phyloP scores from a whole-genome alignment of 2,888 invertebrate genomes.

The Abrostola triplasia region DNA sequence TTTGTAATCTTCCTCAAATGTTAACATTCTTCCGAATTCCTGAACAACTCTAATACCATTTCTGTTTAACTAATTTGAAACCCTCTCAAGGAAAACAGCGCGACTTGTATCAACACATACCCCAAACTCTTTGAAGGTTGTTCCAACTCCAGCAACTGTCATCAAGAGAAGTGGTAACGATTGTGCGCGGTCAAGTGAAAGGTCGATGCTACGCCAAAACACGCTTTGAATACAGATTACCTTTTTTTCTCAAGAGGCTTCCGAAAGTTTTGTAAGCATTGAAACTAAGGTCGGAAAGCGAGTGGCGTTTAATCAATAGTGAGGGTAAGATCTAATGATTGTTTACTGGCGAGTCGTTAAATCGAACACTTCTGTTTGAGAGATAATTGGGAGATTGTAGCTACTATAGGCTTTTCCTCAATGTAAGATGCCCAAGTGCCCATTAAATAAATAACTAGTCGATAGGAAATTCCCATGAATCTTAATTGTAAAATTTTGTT shows the following conservation, averaged over 20 bases:
- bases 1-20: no score
- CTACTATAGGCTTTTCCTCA: no score
- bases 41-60: background rate
- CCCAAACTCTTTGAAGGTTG: conserved; percentile 21
- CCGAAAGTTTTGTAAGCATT: conserved; percentile 54
- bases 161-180: conserved; percentile 51
- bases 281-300: conserved; percentile 33
- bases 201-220: conserved; percentile 42
- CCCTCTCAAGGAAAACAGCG: conserved; percentile 7
- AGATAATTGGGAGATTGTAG: no score
- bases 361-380: no score
- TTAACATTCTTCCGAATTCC: no score
- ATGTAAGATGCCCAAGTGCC: no score
- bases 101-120: conserved; percentile 19
- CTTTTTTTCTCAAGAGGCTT: conserved; percentile 55
- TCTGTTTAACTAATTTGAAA: background rate
- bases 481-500: no score
- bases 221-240: conserved; percentile 70
- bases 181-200: conserved; percentile 63
- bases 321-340: conserved; percentile 19
- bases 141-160: conserved; percentile 34
- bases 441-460: no score
- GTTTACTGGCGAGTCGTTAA: conserved; percentile 11
- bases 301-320: conserved; percentile 36
- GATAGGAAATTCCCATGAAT: no score